Evolutionary conservation across 2,113 vertebrate species (phyloP), one percentile per base, ranked within the genome.

Genomic region (Trochalopteron elliotii): DNA sequence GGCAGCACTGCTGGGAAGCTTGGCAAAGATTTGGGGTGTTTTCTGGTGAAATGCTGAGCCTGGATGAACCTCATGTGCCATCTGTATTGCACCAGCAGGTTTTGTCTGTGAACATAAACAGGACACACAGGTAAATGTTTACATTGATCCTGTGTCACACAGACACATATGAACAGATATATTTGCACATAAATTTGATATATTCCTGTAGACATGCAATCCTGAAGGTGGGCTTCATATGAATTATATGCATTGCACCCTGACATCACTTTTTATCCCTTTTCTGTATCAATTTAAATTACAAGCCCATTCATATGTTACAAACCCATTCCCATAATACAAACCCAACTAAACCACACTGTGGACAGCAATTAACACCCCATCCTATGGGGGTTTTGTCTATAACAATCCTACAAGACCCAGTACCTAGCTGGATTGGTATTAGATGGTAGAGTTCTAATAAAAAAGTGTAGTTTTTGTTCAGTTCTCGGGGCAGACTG

Each of bases 81-180:
- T 19, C 7, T 15, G 7, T 21, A 8, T 15, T 28, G 37, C 12
- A 28, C 20, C 8, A 72, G 13, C 23, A 57, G 53, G 25, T 24
- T 94, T 61, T 77, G 25, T 10, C 6, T 45, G 16, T 44, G 53
- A 53, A 33, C 4, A 17, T 9, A 19, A 59, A 55, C 7, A 39
- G 50, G 71, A 35, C 14, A 31, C 10, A 16, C 6, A 3, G 10
- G 10, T n/a, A 33, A 55, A n/a, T n/a, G 21, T 45, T 82, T 49
- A 6, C 5, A 18, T 16, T 17, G 5, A 6, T 25, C 0, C 0
- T 47, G 21, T 37, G 18, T 55, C 63, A 22, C 78, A 79, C 21
- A 55, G 52, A 59, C 21, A 18, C 1, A 0, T 6, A 30, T 49
- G 22, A 85, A n/a, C 15, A 71, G 35, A 33, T 31, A 15, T 1